A percentile compares a stretch with the other conserved stretches of the same genome.
These are phyloP conservation scores for Halcyon senegalensis DNA, from an alignment of 2,113 vertebrate genomes.

Conservation along the genomic window DNA sequence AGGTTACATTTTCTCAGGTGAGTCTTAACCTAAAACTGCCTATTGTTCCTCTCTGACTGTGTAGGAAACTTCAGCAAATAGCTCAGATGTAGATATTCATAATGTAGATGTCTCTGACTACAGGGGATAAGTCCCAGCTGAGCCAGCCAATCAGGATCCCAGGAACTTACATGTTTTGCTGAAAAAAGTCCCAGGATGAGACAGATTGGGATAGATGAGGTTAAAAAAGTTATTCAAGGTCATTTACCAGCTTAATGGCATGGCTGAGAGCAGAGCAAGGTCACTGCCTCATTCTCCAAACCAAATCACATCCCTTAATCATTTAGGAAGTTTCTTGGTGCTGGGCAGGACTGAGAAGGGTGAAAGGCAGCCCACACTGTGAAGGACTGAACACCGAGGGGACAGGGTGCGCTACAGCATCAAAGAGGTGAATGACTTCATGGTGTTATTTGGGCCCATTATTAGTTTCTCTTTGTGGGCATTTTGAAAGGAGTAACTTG, in stretches of 20 bases:
- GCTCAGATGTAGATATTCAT: not conserved
- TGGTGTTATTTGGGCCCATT: not conserved
- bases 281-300: not conserved
- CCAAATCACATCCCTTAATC: not conserved
- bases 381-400: not conserved
- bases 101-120: not conserved
- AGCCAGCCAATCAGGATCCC: not conserved
- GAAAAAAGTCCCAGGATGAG: constrained; percentile 12
- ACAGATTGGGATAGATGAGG: not conserved
- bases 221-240: constrained; percentile 40
- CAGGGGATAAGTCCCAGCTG: no score
- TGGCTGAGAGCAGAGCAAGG: not conserved
- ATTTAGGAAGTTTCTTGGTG: not conserved
- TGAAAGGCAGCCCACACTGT: not conserved
- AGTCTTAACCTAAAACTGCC: not conserved
- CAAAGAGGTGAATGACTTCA: not conserved
- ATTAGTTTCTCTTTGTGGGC: not conserved
- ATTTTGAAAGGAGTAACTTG: not conserved
- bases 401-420: not conserved
- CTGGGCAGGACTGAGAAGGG: not conserved
- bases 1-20: not conserved
- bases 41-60: not conserved
- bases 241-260: constrained; percentile 37
- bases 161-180: not conserved
- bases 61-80: not conserved